Evolutionary conservation across 1,140 invertebrate species (phyloP).

Genomic region (Ceratosolen fusciceps): DNA sequence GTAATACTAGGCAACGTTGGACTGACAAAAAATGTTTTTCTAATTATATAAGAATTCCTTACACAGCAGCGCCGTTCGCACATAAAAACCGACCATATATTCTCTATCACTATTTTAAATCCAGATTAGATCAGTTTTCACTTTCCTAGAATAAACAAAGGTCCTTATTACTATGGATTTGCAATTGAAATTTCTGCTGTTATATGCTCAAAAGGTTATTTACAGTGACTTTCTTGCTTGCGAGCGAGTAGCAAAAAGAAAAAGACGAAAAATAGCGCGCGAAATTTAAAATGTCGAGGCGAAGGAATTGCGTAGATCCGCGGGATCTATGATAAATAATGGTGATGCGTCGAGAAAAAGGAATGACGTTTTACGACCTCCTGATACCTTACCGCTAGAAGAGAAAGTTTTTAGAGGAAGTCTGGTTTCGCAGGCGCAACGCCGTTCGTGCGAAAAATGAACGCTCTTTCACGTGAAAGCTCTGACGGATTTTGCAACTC

Average conservation of each 20-base stretch:
- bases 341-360: background rate
- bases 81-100: background rate
- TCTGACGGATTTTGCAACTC: background rate
- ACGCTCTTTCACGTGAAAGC: background rate
- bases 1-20: no score
- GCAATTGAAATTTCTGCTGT: background rate
- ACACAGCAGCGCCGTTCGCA: no score
- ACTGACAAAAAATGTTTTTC: background rate
- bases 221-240: background rate
- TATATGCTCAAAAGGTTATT: background rate
- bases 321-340: background rate
- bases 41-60: background rate
- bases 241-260: background rate
- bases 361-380: background rate
- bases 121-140: background rate
- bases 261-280: background rate
- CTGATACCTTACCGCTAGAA: background rate
- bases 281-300: background rate
- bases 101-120: background rate
- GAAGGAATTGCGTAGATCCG: background rate
- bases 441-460: background rate
- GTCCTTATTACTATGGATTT: background rate
- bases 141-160: background rate
- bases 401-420: conserved; percentile 17
- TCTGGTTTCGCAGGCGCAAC: background rate